Evolutionary conservation across 2,888 invertebrate genomes (phyloP), one percentile per base, ranked within the genome.

Genomic region (Temnothorax ravouxi): DNA sequence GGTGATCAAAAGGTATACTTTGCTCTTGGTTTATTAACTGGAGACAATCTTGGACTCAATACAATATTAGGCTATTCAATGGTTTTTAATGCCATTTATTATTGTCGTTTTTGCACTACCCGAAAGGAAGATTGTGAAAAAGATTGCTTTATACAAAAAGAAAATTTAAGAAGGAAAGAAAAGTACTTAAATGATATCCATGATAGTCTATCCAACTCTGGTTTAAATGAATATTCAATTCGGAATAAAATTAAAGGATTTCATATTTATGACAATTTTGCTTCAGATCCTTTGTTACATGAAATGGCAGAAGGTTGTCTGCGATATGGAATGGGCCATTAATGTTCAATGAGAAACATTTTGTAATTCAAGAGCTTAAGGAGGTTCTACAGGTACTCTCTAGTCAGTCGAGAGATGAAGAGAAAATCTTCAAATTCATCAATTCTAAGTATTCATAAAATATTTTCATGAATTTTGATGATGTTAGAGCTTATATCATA

Each of bases 51-150:
- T 38, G 75, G 75, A 25, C 75, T 75, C 18, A 79, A 80, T 41
- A 47, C 71, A 3, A 56, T 64, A 54, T 72, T 80, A 54, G 75
- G 72, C 9, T 62, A 69, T 62, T 54, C 56, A 34, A 71, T 72
- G 72, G 34, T 66, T 38, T 84, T 80, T 72, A 84, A 56, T 41
- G 41, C 54, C 54, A 64, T 18, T 44, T 74, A 66, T 56, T 80
- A 34, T 29, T 84, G 79, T 38, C 56, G 80, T 9, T 62, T 79
- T 41, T 84, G 84, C 25, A 77, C 59, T 64, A 84, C 59, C 13
- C 18, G 3, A 44, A 67, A 67, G 15, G 59, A 64, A 59, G 21
- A 56, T 54, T 66, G 18, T 29, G 44, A 66, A 34, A 21, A 18
- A 25, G 76, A 44, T 77, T 64, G 25, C 18, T 38, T 29, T 5